Base-by-base conservation (phyloP, 92 coral and sea anemone genomes). In the Zoanthus gigantus region DNA sequence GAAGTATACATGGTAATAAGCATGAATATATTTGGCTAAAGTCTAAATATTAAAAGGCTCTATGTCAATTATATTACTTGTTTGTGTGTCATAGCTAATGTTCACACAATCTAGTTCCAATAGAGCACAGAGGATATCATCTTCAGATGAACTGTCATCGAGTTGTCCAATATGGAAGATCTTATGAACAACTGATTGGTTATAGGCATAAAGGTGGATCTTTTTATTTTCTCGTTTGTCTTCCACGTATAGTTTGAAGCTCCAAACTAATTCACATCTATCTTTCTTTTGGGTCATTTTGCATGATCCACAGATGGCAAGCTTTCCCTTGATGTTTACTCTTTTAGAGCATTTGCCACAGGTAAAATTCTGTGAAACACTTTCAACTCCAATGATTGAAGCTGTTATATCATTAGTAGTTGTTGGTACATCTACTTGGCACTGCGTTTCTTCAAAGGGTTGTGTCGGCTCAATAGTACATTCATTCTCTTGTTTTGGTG, bases 281-380 rank as follows among this genome's bases (percentile, higher is more conserved):
- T 68, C 83, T 69, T 52, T 57, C 66, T 91, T 76, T 72, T 90
- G 92, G 7, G 93, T 47, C 88, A 88, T 83, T 71, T 88, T 84
- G 44, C 93, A 93, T 53, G 72, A 60, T 2, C 83, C 89, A 68
- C 92, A 91, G 74, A 69, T 85, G 23, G 94, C 93, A 12, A 85
- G 75, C 71, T 71, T 88, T 18, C 92, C 96, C 79, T 93, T 93
- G 48, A 86, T 79, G 63, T 77, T 86, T 42, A 93, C 96, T 71
- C 86, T 91, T 75, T 89, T 91, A 12, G 72, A 32, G 77, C 96
- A 93, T 46, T 57, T 31, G 77, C 87, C 72, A 81, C 94, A 93
- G 77, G 91, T 66, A 23, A 61, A 58, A 92, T 85, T 74, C 75
- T 82, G 88, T 78, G 61, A 71, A 53, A 85, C 50, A 74, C 42